phyloP scores from a whole-genome alignment of 2,888 invertebrate species.

The Prenolepis imparis region DNA sequence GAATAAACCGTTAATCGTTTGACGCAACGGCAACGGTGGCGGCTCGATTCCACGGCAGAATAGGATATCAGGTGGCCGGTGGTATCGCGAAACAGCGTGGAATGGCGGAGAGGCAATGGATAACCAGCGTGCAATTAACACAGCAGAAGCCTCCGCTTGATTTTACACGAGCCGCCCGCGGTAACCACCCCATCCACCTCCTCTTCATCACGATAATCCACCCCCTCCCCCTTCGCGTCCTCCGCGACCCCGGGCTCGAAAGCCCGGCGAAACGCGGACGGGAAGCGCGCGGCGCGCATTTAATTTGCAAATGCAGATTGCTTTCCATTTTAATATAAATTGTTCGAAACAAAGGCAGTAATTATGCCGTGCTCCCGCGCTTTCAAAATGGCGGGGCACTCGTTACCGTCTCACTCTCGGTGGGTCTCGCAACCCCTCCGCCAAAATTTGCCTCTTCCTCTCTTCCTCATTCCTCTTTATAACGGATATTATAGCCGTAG shows the following conservation, averaged over 20 bases:
- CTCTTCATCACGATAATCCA: conserved; percentile 63
- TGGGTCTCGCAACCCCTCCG: background rate
- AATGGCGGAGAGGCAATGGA: conserved; percentile 73
- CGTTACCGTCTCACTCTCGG: conserved; percentile 59
- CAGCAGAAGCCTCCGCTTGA: conserved; percentile 77
- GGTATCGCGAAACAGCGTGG: conserved; percentile 56
- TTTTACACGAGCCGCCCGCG: conserved; percentile 78
- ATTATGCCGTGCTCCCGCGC: conserved; percentile 78
- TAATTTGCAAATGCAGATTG: conserved; percentile 85
- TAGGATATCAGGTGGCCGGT: conserved; percentile 45
- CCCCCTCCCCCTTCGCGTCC: conserved; percentile 57
- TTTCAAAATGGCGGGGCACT: conserved; percentile 65
- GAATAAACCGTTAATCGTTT: conserved; percentile 57
- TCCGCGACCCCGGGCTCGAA: conserved; percentile 32
- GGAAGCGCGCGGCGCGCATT: conserved; percentile 76
- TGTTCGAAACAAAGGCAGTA: conserved; percentile 83
- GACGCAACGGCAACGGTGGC: conserved; percentile 31
- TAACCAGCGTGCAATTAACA: conserved; percentile 82
- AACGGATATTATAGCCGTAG: conserved; percentile 30
- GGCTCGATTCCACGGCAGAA: conserved; percentile 25
- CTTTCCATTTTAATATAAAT: conserved; percentile 85
- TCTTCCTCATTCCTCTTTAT: conserved; percentile 33
- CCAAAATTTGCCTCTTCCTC: conserved; percentile 23
- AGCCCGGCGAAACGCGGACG: conserved; percentile 55
- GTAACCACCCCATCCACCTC: conserved; percentile 63